Evolutionary conservation across 92 coral and sea anemone genomes (phyloP), one percentile per base, ranked within the genome.

Genomic region (Anthopleura xanthogrammica): DNA sequence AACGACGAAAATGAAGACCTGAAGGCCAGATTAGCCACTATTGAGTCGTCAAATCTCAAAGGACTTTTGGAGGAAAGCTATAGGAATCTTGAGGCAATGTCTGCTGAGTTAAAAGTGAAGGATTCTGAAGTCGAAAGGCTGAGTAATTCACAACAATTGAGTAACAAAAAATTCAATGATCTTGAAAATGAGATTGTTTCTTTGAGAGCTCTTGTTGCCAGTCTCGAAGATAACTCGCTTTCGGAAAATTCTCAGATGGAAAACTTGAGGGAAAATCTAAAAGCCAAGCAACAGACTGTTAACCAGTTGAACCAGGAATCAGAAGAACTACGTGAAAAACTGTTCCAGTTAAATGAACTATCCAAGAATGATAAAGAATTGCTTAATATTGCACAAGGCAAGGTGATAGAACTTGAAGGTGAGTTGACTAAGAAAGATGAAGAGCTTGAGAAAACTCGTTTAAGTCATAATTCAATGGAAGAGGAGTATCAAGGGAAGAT

Each of bases 171-270:
- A 68, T 75, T 83, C 24, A 60, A 75, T 62, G 90, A 84, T 1
- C 83, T 93, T 60, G 92, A 93, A 64, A 86, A 89, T 43, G 88
- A 91, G 82, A 80, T 91, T 74, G 82, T 79, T 52, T 56, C 87
- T 43, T 82, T 93, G 48, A 86, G 80, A 74, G 84, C 86, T 48
- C 91, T 85, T 39, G 88, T 93, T 23, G 95, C 90, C 20, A 79
- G 84, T 72, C 84, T 89, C 42, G 98, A 93, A 81, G 93, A 91
- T 78, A 91, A 93, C 70, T 93, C 98, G 17, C 83, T 87, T 41
- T 93, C 98, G 10, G 98, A 93, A 48, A 86, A 92, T 16, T 91
- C 98, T 23, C 92, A 91, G 84, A 89, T 94, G 75, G 95, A 89
- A 79, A 90, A 91, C 82, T 76, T 96, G 80, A 92, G 76, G 83